Conservation (phyloP, 2,797 vertebrate species). For the Menidia menidia region DNA sequence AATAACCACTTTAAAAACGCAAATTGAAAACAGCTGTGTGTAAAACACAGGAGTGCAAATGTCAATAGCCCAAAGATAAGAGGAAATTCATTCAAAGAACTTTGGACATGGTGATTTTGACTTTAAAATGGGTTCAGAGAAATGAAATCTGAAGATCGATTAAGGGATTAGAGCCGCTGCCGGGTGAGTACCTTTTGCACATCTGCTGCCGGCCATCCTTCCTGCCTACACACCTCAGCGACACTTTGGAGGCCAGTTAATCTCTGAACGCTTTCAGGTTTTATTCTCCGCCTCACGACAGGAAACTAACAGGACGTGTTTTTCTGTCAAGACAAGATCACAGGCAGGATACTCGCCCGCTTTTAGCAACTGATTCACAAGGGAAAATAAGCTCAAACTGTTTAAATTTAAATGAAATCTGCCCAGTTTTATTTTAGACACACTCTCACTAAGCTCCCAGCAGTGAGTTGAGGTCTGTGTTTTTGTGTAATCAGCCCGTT, state of each 20-base stretch:
- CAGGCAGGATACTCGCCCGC: neutral
- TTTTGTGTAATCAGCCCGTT: conserved; percentile 17
- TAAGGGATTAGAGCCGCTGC: conserved; percentile 59
- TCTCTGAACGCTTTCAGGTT: conserved; percentile 18
- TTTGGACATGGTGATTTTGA: conserved; percentile 30
- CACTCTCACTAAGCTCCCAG: neutral
- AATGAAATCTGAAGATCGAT: conserved; percentile 45
- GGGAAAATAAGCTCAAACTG: neutral
- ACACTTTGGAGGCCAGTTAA: conserved; percentile 36
- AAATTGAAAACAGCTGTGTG: neutral
- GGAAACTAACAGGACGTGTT: neutral
- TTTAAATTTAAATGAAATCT: neutral
- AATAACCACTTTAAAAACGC: neutral
- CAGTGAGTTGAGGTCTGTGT: neutral
- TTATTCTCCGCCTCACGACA: neutral
- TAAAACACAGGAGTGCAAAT: neutral
- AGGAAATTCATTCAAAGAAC: neutral
- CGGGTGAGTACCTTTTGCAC: conserved; percentile 38
- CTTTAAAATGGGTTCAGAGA: conserved; percentile 45
- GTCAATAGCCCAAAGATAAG: neutral
- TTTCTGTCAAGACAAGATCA: neutral
- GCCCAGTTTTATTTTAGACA: neutral
- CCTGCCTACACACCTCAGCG: conserved; percentile 43
- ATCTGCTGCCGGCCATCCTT: conserved; percentile 42
- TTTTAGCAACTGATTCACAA: neutral